Conservation (phyloP, 2,797 vertebrate genomes). For the Danio tinwini region DNA sequence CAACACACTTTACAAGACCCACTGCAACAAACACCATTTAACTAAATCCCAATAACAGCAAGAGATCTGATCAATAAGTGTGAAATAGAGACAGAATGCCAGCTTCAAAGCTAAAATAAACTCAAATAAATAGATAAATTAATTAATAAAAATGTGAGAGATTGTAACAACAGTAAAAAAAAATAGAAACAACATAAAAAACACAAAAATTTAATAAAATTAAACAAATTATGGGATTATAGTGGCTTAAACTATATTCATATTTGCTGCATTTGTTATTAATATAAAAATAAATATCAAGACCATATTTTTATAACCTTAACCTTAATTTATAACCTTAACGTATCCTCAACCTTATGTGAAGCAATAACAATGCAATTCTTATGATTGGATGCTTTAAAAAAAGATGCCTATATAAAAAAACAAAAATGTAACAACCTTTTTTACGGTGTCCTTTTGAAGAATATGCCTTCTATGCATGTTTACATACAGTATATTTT, state of each 20-base stretch:
- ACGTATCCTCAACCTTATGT: too few relatives aligned
- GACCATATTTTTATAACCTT: neutral
- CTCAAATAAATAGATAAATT: conserved; percentile 1
- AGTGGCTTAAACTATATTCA: too few relatives aligned
- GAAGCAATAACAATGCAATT: neutral
- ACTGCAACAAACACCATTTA: conserved; percentile 35
- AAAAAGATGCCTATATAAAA: neutral
- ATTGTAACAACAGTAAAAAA: neutral
- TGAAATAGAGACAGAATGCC: neutral
- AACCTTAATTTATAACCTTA: too few relatives aligned
- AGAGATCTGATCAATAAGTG: conserved; percentile 31
- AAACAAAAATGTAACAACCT: neutral
- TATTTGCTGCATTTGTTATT: too few relatives aligned
- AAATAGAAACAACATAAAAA: neutral
- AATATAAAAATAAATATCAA: neutral
- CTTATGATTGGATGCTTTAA: neutral
- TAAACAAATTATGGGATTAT: too few relatives aligned
- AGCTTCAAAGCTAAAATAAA: neutral
- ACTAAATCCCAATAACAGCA: conserved; percentile 32
- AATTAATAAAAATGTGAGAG: neutral
- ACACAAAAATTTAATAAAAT: too few relatives aligned
- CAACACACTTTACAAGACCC: conserved; percentile 39
- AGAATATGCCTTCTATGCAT: too few relatives aligned
- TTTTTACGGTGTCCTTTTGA: too few relatives aligned
- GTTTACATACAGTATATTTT: conserved; percentile 5